Percentiles rank a stretch among this genome's conserved stretches.
phyloP scores from a whole-genome alignment of 1,140 invertebrate genomes.

The Orius laevigatus region DNA sequence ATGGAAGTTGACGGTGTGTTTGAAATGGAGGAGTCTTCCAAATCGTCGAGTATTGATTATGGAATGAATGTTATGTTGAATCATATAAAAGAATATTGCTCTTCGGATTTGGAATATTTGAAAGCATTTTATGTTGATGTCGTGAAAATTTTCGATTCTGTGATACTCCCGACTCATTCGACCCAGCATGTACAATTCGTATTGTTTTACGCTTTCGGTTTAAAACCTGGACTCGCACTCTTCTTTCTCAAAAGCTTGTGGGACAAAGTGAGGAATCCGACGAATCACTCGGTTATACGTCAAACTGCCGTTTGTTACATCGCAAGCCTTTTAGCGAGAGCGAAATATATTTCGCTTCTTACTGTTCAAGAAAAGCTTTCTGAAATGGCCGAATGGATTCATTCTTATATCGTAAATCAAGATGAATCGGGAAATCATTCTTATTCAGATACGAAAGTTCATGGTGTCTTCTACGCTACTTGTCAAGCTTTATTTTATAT shows the following conservation, averaged over 20 bases:
- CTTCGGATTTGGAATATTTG: no score
- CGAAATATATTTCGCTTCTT: constrained; percentile 42
- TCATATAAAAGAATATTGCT: no score
- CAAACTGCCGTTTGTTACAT: constrained; percentile 57
- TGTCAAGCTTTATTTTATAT: constrained; percentile 85
- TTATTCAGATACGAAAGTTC: constrained; percentile 41
- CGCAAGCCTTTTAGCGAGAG: constrained; percentile 54
- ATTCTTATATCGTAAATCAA: constrained; percentile 49
- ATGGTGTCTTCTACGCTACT: constrained; percentile 74
- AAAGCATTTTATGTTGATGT: no score
- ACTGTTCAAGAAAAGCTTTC: constrained; percentile 42
- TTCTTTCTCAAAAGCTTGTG: constrained; percentile 56
- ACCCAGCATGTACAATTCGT: constrained; percentile 63
- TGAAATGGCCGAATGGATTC: constrained; percentile 53
- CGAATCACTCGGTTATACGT: constrained; percentile 42
- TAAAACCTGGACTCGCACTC: constrained; percentile 39
- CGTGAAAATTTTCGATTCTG: constrained; percentile 43
- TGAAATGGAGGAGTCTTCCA: constrained; percentile 29
- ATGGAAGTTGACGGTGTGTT: constrained; percentile 30
- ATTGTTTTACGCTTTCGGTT: constrained; percentile 57
- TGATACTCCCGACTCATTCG: constrained; percentile 54
- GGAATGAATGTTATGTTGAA: neutral
- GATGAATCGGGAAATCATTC: constrained; percentile 28
- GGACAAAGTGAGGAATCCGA: constrained; percentile 52
- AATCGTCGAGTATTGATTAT: neutral